Evolutionary conservation across 2,888 invertebrate species (phyloP).

Genomic region (Calameuta filiformis): DNA sequence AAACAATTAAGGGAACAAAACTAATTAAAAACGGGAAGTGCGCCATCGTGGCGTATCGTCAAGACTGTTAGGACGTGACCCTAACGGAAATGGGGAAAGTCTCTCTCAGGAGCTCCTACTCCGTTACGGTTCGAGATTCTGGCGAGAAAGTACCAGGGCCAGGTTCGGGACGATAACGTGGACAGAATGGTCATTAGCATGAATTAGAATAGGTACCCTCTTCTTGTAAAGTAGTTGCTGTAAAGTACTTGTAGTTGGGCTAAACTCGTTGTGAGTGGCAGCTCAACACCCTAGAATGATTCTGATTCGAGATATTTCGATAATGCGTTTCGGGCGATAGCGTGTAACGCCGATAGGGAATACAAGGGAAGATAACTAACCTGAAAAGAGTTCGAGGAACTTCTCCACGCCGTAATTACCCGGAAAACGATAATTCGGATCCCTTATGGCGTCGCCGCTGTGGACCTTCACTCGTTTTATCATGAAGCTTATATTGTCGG

Average conservation of each 20-base stretch:
- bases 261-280: background rate
- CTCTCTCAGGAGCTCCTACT: background rate
- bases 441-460: constrained; percentile 85
- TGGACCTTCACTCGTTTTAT: constrained; percentile 96
- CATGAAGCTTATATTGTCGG: constrained; percentile 95
- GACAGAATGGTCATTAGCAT: background rate
- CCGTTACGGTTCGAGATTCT: background rate
- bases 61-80: background rate
- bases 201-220: background rate
- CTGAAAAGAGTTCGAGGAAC: constrained; percentile 96
- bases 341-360: background rate
- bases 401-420: constrained; percentile 98
- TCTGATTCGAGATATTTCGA: background rate
- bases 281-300: background rate
- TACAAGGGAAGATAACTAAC: constrained; percentile 67
- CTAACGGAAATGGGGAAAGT: background rate
- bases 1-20: background rate
- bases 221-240: background rate
- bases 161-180: background rate
- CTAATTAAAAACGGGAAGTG: background rate
- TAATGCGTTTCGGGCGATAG: background rate
- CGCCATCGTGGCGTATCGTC: background rate
- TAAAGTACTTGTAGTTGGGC: background rate
- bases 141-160: background rate
- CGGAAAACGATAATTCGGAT: constrained; percentile 89